phyloP scores from a whole-genome alignment of 2,113 vertebrate species.

The Phocoena sinus region DNA sequence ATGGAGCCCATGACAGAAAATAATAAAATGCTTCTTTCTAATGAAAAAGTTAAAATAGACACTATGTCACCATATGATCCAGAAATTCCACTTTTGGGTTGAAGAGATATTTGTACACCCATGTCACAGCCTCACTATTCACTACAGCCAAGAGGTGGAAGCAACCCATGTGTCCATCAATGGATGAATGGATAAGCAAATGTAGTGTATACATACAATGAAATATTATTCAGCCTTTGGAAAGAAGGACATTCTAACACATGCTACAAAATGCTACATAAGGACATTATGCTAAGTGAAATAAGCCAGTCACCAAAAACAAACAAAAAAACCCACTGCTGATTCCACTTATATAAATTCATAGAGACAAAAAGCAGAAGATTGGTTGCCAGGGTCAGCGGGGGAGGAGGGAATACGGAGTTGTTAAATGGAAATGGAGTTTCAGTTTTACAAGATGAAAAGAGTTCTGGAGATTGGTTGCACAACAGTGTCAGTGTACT shows the following conservation, averaged over 20 bases:
- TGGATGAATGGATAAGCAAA: background rate
- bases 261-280: background rate
- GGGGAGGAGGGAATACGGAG: background rate
- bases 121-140: background rate
- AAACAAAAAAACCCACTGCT: background rate
- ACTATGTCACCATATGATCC: background rate
- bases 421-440: background rate
- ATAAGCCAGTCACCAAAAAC: background rate
- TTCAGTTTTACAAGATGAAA: conserved; percentile 1
- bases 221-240: background rate
- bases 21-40: background rate
- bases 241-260: conserved; percentile 18
- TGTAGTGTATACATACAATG: background rate
- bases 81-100: background rate
- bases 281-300: background rate
- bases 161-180: background rate
- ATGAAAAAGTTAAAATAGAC: conserved; percentile 20
- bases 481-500: background rate
- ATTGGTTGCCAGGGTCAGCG: background rate
- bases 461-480: background rate
- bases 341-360: background rate
- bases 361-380: background rate
- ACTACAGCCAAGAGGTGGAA: background rate
- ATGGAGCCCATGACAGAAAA: background rate
- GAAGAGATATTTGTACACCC: background rate